These are phyloP conservation scores for Tetranychus urticae DNA, from an alignment of 1,140 invertebrate genomes.

Conservation along the genomic window DNA sequence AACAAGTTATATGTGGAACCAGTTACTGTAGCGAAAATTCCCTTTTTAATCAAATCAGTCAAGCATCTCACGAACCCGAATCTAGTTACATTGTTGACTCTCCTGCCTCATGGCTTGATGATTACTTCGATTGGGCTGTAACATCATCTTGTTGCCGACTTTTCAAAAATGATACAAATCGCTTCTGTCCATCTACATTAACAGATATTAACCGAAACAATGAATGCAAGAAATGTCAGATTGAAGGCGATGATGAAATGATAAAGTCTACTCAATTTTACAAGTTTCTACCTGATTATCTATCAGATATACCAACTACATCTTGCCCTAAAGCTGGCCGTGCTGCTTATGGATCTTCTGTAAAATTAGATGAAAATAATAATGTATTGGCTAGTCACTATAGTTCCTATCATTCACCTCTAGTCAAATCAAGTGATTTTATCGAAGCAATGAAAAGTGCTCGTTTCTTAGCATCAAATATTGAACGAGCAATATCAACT, in stretches of 20 bases:
- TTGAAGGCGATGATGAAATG: not conserved
- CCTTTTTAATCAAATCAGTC: slow-evolving; percentile 53
- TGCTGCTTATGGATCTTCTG: slow-evolving; percentile 10
- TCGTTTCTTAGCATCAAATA: slow-evolving; percentile 42
- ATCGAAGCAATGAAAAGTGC: slow-evolving; percentile 48
- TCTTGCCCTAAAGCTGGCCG: slow-evolving; percentile 4
- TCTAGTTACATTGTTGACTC: slow-evolving; percentile 49
- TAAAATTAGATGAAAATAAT: not conserved
- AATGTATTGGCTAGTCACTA: slow-evolving; percentile 39
- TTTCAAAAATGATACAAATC: slow-evolving; percentile 32
- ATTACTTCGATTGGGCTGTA: slow-evolving; percentile 58
- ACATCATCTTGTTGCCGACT: slow-evolving; percentile 15
- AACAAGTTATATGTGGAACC: slow-evolving; percentile 54
- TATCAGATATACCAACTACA: slow-evolving; percentile 1
- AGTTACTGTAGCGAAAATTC: slow-evolving; percentile 54
- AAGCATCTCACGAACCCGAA: slow-evolving; percentile 34
- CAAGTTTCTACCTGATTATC: not conserved
- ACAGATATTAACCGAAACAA: not conserved
- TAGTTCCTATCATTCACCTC: slow-evolving; percentile 68
- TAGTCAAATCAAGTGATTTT: slow-evolving; percentile 54
- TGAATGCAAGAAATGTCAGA: not conserved
- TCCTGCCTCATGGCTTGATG: slow-evolving; percentile 70
- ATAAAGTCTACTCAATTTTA: slow-evolving; percentile 2
- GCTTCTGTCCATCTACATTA: slow-evolving; percentile 10
- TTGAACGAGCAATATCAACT: slow-evolving; percentile 31